Conservation (phyloP, 2,113 vertebrate genomes). For the Megaleporinus macrocephalus region DNA sequence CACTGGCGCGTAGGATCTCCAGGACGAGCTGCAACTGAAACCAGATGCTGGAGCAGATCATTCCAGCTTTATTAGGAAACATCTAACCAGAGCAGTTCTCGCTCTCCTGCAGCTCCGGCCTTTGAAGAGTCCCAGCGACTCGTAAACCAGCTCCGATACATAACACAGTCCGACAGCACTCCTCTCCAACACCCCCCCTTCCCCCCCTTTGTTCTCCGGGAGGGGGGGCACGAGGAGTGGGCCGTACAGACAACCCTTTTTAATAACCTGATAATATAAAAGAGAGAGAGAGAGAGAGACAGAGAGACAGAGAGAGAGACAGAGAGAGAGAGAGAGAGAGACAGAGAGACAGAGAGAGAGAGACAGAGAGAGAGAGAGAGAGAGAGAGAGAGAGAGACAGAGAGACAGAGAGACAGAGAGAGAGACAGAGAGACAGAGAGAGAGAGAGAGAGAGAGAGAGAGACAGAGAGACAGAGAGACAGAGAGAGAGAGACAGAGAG, state of each 20-base stretch:
- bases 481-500: too few relatives aligned
- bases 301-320: too few relatives aligned
- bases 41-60: slow-evolving; percentile 75
- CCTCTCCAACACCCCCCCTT: slow-evolving; percentile 39
- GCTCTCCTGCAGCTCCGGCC: slow-evolving; percentile 45
- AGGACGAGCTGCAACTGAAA: slow-evolving; percentile 72
- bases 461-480: too few relatives aligned
- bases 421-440: too few relatives aligned
- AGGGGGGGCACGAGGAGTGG: not conserved
- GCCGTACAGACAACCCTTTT: slow-evolving; percentile 28
- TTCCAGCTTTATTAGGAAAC: slow-evolving; percentile 76
- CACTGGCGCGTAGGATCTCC: slow-evolving; percentile 70
- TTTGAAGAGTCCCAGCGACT: slow-evolving; percentile 42
- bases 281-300: not conserved
- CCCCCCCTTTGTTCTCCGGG: slow-evolving; percentile 55
- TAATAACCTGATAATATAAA: slow-evolving; percentile 39
- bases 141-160: slow-evolving; percentile 29
- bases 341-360: too few relatives aligned
- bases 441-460: too few relatives aligned
- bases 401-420: too few relatives aligned
- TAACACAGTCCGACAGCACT: slow-evolving; percentile 55
- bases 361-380: too few relatives aligned
- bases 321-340: too few relatives aligned
- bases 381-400: too few relatives aligned
- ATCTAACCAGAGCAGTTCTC: slow-evolving; percentile 68